Evolutionary conservation across 2,888 invertebrate species (phyloP).

Genomic region (Melinaea menophilus): DNA sequence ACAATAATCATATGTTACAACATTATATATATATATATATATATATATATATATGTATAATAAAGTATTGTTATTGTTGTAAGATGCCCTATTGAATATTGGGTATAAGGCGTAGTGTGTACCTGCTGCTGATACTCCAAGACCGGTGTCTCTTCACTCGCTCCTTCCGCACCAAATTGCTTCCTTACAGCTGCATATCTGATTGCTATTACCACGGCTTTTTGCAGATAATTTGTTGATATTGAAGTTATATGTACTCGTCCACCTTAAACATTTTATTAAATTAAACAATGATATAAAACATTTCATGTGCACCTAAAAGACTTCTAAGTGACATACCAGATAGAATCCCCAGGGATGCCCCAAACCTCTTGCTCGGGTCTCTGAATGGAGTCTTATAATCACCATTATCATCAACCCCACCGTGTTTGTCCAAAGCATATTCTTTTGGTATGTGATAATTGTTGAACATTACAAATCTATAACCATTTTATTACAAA

Average conservation of each 20-base stretch:
- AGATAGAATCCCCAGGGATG: slow-evolving; percentile 89
- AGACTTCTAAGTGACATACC: slow-evolving; percentile 40
- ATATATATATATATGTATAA: neutral
- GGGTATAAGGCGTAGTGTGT: slow-evolving; percentile 14
- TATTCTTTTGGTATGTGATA: slow-evolving; percentile 88
- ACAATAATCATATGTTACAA: slow-evolving; percentile 36
- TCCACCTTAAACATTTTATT: slow-evolving; percentile 70
- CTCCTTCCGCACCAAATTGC: slow-evolving; percentile 89
- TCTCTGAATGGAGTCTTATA: slow-evolving; percentile 90
- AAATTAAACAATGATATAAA: neutral
- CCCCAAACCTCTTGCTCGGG: slow-evolving; percentile 89
- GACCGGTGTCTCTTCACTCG: slow-evolving; percentile 86
- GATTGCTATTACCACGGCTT: slow-evolving; percentile 89
- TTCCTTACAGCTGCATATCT: slow-evolving; percentile 91
- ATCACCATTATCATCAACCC: slow-evolving; percentile 89
- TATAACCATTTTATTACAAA: slow-evolving; percentile 40
- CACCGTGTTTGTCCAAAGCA: slow-evolving; percentile 90
- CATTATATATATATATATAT: too few relatives aligned
- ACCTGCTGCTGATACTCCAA: slow-evolving; percentile 95
- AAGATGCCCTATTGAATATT: too few relatives aligned
- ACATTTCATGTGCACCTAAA: neutral
- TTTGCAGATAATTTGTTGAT: slow-evolving; percentile 79
- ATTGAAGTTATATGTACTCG: slow-evolving; percentile 85
- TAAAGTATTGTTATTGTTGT: too few relatives aligned
- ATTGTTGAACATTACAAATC: slow-evolving; percentile 86